A percentile compares a stretch with the other conserved stretches of the same genome.
These are phyloP conservation scores for Nannoperca obscura DNA, from an alignment of 2,797 vertebrate genomes.

Conservation along the genomic window DNA sequence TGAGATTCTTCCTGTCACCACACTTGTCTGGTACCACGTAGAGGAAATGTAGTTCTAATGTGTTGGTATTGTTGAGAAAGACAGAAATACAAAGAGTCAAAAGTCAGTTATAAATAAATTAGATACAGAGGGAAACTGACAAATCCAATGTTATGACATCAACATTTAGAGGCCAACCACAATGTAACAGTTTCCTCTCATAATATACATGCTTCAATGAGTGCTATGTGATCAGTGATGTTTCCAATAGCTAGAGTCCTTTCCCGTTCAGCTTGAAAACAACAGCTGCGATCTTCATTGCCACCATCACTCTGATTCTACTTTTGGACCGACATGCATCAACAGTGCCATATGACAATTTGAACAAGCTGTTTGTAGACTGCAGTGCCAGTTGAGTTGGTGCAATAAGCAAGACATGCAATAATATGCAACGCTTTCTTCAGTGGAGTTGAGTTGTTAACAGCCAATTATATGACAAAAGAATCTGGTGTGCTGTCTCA, in stretches of 20 bases:
- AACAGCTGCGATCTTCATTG: slow-evolving; percentile 53
- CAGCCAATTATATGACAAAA: not conserved
- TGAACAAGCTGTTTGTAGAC: slow-evolving; percentile 50
- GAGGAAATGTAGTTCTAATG: slow-evolving; percentile 87
- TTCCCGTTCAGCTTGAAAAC: slow-evolving; percentile 37
- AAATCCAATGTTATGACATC: not conserved
- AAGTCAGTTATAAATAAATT: slow-evolving; percentile 5
- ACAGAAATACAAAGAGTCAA: not conserved
- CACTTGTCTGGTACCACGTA: slow-evolving; percentile 93
- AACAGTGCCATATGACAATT: slow-evolving; percentile 19
- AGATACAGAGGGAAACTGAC: not conserved
- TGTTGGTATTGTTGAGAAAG: slow-evolving; percentile 15
- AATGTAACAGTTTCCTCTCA: not conserved
- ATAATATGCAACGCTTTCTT: not conserved
- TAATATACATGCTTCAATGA: not conserved
- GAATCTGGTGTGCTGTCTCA: not conserved
- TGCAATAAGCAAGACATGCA: not conserved
- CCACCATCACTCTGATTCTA: slow-evolving; percentile 24
- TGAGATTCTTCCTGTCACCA: slow-evolving; percentile 92
- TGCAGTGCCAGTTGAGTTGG: slow-evolving; percentile 21
- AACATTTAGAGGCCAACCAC: not conserved
- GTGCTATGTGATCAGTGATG: slow-evolving; percentile 8
- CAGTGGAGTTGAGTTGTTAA: not conserved
- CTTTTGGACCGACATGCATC: slow-evolving; percentile 25
- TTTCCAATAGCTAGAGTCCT: slow-evolving; percentile 14